A percentile compares a stretch with the other conserved stretches of the same genome.
Evolutionary conservation across 2,888 invertebrate species (phyloP).

Genomic region (Oxyscelio sp.): DNA sequence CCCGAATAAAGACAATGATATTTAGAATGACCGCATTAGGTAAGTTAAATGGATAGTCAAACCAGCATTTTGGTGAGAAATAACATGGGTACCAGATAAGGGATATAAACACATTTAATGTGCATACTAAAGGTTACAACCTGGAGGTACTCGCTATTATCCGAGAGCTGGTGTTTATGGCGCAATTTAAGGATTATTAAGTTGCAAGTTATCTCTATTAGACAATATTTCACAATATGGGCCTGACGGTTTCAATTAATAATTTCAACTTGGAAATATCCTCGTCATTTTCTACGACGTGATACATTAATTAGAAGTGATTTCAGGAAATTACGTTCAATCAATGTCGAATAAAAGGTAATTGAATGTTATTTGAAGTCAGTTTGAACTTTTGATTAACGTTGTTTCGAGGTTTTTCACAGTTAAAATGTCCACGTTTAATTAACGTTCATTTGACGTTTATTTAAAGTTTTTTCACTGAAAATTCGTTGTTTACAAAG

Average conservation of each 20-base stretch:
- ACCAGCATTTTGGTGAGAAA: conserved; percentile 13
- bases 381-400: too few species aligned
- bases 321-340: too few species aligned
- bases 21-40: conserved; percentile 27
- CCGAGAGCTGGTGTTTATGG: conserved; percentile 33
- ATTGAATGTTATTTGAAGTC: too few species aligned
- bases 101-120: conserved; percentile 41
- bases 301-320: too few species aligned
- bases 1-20: conserved; percentile 20
- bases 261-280: too few species aligned
- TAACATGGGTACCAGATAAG: conserved; percentile 33
- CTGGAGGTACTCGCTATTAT: conserved; percentile 14
- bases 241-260: conserved; percentile 3
- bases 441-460: too few species aligned
- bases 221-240: conserved; percentile 16
- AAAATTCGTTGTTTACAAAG: too few species aligned
- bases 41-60: conserved; percentile 32
- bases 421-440: too few species aligned
- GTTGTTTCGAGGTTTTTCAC: too few species aligned
- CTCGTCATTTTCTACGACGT: too few species aligned
- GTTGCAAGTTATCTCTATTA: conserved; percentile 5
- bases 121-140: conserved; percentile 42
- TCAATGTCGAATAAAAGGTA: too few species aligned
- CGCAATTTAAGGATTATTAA: conserved; percentile 28
- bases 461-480: too few species aligned